Evolutionary conservation across 1,140 invertebrate species (phyloP).

Genomic region (Aphaenogaster floridana): DNA sequence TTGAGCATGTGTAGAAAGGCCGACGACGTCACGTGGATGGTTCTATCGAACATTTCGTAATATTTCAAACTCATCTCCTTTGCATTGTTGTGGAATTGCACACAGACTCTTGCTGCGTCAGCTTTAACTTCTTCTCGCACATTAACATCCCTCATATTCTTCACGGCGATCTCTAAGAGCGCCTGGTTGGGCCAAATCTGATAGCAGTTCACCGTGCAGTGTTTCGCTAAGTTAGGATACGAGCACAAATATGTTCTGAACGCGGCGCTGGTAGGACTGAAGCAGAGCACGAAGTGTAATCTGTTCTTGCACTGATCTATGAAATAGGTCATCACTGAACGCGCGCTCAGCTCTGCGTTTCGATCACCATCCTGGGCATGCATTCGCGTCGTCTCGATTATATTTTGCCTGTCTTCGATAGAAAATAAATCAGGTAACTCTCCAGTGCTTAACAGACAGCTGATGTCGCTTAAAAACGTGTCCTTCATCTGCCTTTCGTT

Average conservation of each 20-base stretch:
- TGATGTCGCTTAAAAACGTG: constrained; percentile 89
- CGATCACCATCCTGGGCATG: constrained; percentile 85
- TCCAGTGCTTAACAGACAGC: constrained; percentile 89
- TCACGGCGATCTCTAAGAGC: constrained; percentile 89
- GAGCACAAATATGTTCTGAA: constrained; percentile 86
- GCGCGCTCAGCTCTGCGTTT: constrained; percentile 88
- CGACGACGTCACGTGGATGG: constrained; percentile 87
- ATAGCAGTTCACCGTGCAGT: constrained; percentile 92
- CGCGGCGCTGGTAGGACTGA: constrained; percentile 88
- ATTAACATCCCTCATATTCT: constrained; percentile 89
- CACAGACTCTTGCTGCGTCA: constrained; percentile 87
- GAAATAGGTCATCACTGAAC: constrained; percentile 89
- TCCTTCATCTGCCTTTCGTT: constrained; percentile 89
- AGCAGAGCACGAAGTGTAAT: constrained; percentile 90
- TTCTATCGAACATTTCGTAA: constrained; percentile 82
- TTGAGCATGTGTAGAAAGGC: constrained; percentile 89
- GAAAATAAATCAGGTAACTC: constrained; percentile 90
- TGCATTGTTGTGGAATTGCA: constrained; percentile 88
- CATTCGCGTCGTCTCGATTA: constrained; percentile 87
- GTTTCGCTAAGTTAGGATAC: constrained; percentile 90
- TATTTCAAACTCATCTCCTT: constrained; percentile 83
- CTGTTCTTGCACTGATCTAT: constrained; percentile 88
- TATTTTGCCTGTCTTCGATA: constrained; percentile 88
- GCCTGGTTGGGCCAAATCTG: constrained; percentile 91
- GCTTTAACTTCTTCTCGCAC: constrained; percentile 85